A percentile compares a stretch with the other conserved stretches of the same genome.
phyloP scores from a whole-genome alignment of 2,113 vertebrate species.

The Helogale parvula region DNA sequence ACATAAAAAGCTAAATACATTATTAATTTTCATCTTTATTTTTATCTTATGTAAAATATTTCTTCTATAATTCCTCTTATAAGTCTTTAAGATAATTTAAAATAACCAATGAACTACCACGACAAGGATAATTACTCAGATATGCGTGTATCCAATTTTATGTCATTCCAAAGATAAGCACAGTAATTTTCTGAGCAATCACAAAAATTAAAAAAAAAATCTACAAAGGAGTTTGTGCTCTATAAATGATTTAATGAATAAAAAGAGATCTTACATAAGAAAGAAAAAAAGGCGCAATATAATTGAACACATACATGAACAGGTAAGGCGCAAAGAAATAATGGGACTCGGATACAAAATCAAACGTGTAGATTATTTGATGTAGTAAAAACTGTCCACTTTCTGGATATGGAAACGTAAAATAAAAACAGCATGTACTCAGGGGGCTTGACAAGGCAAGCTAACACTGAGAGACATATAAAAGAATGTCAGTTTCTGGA shows the following conservation, averaged over 20 bases:
- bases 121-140: constrained; percentile 38
- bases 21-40: constrained; percentile 60
- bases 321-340: not conserved
- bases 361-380: not conserved
- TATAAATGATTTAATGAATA: constrained; percentile 25
- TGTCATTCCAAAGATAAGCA: not conserved
- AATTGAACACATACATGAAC: not conserved
- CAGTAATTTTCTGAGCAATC: constrained; percentile 30
- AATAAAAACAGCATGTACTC: not conserved
- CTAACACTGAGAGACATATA: not conserved
- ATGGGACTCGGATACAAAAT: not conserved
- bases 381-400: not conserved
- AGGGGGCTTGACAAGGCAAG: not conserved
- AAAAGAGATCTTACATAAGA: not conserved
- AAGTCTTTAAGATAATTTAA: constrained; percentile 54
- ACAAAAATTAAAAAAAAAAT: constrained; percentile 1
- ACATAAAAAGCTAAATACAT: constrained; percentile 37
- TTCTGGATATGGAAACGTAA: not conserved
- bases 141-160: constrained; percentile 3
- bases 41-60: constrained; percentile 32
- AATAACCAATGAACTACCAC: constrained; percentile 49
- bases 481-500: not conserved
- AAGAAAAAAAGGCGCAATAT: not conserved
- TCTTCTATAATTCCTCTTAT: constrained; percentile 50
- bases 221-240: not conserved